A percentile compares a stretch with the other conserved stretches of the same genome.
These are phyloP conservation scores for Amblyraja radiata DNA, from an alignment of 2,797 vertebrate species.

Conservation along the genomic window DNA sequence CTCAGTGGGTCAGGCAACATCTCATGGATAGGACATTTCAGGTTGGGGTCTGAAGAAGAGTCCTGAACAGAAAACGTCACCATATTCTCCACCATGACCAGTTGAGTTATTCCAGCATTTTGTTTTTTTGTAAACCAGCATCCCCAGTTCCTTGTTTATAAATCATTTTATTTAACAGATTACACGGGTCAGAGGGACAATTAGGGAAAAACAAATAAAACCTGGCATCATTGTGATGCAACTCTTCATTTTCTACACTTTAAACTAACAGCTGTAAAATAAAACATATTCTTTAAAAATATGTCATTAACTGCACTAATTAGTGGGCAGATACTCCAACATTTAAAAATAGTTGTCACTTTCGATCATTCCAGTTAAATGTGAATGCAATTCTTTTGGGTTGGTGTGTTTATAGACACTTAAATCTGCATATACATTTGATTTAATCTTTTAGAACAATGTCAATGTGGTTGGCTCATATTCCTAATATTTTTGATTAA, in stretches of 20 bases:
- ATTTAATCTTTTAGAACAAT: too few species aligned
- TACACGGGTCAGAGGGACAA: neutral
- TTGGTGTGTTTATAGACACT: neutral
- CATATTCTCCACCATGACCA: too few species aligned
- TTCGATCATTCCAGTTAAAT: neutral
- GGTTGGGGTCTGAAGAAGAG: too few species aligned
- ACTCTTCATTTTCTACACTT: neutral
- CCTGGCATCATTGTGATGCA: neutral
- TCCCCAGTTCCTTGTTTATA: too few species aligned
- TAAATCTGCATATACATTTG: too few species aligned
- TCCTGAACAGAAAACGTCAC: too few species aligned
- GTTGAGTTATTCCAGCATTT: too few species aligned
- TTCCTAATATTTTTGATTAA: neutral
- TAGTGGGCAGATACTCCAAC: neutral
- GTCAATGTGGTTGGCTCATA: too few species aligned
- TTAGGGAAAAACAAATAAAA: neutral
- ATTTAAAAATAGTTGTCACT: neutral
- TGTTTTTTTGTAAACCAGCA: too few species aligned
- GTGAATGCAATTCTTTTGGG: neutral
- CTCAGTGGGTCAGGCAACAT: too few species aligned
- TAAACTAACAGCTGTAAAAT: neutral
- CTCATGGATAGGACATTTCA: too few species aligned
- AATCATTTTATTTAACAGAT: neutral
- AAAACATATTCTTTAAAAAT: neutral
- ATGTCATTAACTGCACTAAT: neutral